Base-by-base conservation (phyloP, 2,113 vertebrate genomes). In the Coturnix japonica region DNA sequence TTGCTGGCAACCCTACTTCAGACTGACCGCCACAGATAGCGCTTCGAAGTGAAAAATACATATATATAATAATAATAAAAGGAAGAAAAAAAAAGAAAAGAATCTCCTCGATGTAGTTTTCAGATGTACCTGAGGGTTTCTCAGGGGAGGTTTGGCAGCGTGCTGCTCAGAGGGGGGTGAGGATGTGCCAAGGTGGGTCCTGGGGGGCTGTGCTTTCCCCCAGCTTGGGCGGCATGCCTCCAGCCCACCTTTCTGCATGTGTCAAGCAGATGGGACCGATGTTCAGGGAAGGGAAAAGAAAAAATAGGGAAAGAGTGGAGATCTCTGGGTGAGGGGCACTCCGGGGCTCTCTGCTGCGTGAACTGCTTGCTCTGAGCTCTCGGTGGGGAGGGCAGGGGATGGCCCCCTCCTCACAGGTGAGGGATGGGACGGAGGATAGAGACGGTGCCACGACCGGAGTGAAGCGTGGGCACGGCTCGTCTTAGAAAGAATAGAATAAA, bases 1-100 rank as follows among this genome's bases (percentile, higher is more conserved):
- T 98, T 94, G 97, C 98, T 98, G 98, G 98, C 98, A 98, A 97
- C 94, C 94, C 97, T 97, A 97, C 97, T 90, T 83, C 95, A 96
- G 96, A 95, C 97, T 97, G 97, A 98, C 98, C 97, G 98, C 98
- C 98, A 98, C 98, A 98, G 98, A 98, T 98, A 98, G 97, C 97
- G 97, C 94, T 97, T 95, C 85, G 94, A 94, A 97, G 97, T 94
- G 96, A 98, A 78, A 97, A 11, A n/a, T 2, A 28, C 16, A 53
- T 53, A 54, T 10, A 31, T 56, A 54, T 10, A 56, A 31, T 31
- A 19, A 56, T 97, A 98, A 98, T 96, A 53, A 16, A 53, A 53
- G 51, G 26, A 97, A 96, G 96, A 81, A 87, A 97, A 98, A 97
- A 92, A 96, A 96, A 97, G 96, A 91, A 93, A 93, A 91, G 93